Evolutionary conservation across 2,797 vertebrate genomes (phyloP).

Genomic region (Tapirus indicus): DNA sequence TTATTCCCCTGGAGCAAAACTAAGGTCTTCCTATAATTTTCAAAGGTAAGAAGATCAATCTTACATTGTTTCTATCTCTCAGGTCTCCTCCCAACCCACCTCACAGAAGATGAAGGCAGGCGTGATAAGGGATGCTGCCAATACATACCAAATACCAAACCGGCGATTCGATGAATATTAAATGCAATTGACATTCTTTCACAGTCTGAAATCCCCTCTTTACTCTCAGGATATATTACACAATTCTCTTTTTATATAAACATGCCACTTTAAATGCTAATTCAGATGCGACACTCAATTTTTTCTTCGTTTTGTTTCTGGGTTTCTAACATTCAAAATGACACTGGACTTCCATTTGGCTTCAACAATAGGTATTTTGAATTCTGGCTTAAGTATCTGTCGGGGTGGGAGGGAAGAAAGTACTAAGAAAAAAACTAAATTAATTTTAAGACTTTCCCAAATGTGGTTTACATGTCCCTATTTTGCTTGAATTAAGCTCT

Average conservation of each 20-base stretch:
- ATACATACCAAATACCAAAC: slow-evolving; percentile 65
- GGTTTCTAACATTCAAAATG: slow-evolving; percentile 74
- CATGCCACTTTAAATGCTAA: slow-evolving; percentile 84
- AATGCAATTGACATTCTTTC: slow-evolving; percentile 77
- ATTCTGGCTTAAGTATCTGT: slow-evolving; percentile 57
- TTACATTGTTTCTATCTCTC: not conserved
- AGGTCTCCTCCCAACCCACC: not conserved
- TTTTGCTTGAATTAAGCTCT: slow-evolving; percentile 72
- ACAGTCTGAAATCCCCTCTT: slow-evolving; percentile 66
- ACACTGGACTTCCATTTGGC: slow-evolving; percentile 61
- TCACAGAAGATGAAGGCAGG: slow-evolving; percentile 2
- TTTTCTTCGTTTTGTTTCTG: slow-evolving; percentile 75
- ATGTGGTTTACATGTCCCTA: slow-evolving; percentile 33
- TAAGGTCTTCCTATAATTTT: slow-evolving; percentile 24
- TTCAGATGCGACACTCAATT: slow-evolving; percentile 76
- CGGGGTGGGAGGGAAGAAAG: not conserved
- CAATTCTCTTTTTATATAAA: slow-evolving; percentile 76
- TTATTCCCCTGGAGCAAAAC: not conserved
- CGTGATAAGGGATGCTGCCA: not conserved
- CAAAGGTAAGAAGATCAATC: slow-evolving; percentile 1
- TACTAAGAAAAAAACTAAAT: slow-evolving; percentile 6
- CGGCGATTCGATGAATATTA: slow-evolving; percentile 72
- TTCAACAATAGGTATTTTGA: slow-evolving; percentile 49
- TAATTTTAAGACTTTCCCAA: slow-evolving; percentile 70
- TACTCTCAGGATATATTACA: slow-evolving; percentile 77